Conservation (phyloP, 2,888 invertebrate genomes). For the Embidobia sp. region DNA sequence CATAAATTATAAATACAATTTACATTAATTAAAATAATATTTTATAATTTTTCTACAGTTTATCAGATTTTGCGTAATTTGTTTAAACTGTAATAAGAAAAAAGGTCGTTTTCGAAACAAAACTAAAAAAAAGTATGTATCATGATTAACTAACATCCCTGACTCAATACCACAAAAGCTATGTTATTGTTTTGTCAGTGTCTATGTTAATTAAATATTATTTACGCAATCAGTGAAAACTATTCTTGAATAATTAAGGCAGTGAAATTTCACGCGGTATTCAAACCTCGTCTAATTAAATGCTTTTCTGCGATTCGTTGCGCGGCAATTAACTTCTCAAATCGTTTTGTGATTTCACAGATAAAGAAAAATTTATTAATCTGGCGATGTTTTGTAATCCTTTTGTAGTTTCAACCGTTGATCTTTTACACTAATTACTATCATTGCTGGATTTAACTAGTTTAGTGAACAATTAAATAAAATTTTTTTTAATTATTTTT, state of each 20-base stretch:
- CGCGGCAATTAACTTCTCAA: conserved; percentile 27
- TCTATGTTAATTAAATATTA: conserved; percentile 1
- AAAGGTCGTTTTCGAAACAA: no score
- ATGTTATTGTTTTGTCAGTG: conserved; percentile 41
- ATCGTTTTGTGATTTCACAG: background rate
- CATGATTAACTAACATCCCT: no score
- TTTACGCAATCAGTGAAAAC: conserved; percentile 21
- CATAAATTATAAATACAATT: no score
- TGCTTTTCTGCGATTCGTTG: conserved; percentile 21
- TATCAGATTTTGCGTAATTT: no score
- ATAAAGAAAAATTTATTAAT: conserved; percentile 17
- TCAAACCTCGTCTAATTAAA: conserved; percentile 20
- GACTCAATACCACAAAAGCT: no score
- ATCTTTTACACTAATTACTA: background rate
- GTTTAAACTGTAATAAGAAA: no score
- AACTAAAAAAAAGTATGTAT: no score
- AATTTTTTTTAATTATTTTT: no score
- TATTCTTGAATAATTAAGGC: conserved; percentile 21
- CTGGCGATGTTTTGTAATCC: conserved; percentile 7
- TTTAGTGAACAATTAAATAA: no score
- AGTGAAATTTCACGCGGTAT: conserved; percentile 15
- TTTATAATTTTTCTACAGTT: no score
- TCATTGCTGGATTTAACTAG: no score
- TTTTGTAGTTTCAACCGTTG: background rate
- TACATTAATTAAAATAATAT: no score